phyloP scores from a whole-genome alignment of 2,113 vertebrate species.

The Pavo muticus region DNA sequence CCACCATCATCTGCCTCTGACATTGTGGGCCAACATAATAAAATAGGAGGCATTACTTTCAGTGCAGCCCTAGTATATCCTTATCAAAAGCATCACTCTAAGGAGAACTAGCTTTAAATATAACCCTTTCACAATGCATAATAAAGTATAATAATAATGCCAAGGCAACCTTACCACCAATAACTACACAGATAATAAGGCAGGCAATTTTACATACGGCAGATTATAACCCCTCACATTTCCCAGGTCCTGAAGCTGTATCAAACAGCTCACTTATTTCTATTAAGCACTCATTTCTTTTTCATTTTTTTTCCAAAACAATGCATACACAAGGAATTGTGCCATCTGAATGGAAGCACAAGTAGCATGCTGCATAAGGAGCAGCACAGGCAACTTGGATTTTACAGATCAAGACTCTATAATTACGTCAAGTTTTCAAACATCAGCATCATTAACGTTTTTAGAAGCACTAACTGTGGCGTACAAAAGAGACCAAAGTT shows the following conservation, averaged over 20 bases:
- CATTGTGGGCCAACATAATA: too few relatives aligned
- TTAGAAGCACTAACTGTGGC: background rate
- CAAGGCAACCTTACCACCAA: background rate
- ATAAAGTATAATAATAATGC: background rate
- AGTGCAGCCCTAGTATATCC: background rate
- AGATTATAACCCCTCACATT: background rate
- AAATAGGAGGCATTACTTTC: too few relatives aligned
- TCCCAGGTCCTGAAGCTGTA: background rate
- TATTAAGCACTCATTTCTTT: background rate
- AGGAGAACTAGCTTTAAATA: background rate
- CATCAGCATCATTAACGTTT: background rate
- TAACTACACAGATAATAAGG: background rate
- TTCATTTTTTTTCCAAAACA: background rate
- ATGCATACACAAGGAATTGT: background rate
- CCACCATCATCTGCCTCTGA: too few relatives aligned
- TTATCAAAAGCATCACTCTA: background rate
- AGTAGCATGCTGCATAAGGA: background rate
- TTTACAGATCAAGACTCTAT: background rate
- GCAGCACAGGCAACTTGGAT: background rate
- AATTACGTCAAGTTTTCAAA: background rate
- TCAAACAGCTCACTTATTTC: background rate
- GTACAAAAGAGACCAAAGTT: background rate
- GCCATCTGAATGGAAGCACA: background rate
- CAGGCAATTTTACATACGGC: background rate
- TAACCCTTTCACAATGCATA: background rate